Evolutionary conservation across 2,888 invertebrate genomes (phyloP), one percentile per base, ranked within the genome.

Genomic region (Apocheima hispidaria): DNA sequence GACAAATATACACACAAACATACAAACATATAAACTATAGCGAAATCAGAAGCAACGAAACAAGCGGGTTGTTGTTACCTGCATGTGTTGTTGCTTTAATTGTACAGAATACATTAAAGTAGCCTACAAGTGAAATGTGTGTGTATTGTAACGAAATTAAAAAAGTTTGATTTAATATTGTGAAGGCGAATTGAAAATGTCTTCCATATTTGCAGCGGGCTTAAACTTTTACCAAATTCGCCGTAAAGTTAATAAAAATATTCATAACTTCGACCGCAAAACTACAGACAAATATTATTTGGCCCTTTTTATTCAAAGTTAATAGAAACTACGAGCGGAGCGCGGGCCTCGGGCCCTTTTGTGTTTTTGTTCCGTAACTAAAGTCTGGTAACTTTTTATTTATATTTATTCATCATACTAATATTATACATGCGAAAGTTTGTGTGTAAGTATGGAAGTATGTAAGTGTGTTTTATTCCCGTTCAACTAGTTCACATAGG

Each of bases 341-440:
- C 43, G 52, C 43, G 12, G 9, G 2, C 36, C 54, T 54, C 20
- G 36, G 16, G 44, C 26, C 35, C 36, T 36, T 54, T 54, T 36
- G 16, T 54, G 36, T 54, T 44, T 53, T 54, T 54, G 44, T 54
- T 54, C n/a, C 12, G 36, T 46, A 36, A 44, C 44, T 36, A 36
- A 20, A 35, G 44, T 54, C 26, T 44, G 23, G 6, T 16, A 21
- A 23, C 53, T 43, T 53, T 35, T 49, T 49, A n/a, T n/a, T n/a
- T n/a, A n/a, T n/a, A n/a, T n/a, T n/a, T n/a, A n/a, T n/a, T n/a
- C n/a, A n/a, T n/a, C n/a, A n/a, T n/a, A n/a, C n/a, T n/a, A n/a
- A n/a, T n/a, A n/a, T n/a, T n/a, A n/a, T n/a, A n/a, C n/a, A n/a
- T n/a, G n/a, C n/a, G n/a, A n/a, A n/a, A n/a, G n/a, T n/a, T n/a